Evolutionary conservation across 2,888 invertebrate genomes (phyloP).

Genomic region (Odontocolon sp.): DNA sequence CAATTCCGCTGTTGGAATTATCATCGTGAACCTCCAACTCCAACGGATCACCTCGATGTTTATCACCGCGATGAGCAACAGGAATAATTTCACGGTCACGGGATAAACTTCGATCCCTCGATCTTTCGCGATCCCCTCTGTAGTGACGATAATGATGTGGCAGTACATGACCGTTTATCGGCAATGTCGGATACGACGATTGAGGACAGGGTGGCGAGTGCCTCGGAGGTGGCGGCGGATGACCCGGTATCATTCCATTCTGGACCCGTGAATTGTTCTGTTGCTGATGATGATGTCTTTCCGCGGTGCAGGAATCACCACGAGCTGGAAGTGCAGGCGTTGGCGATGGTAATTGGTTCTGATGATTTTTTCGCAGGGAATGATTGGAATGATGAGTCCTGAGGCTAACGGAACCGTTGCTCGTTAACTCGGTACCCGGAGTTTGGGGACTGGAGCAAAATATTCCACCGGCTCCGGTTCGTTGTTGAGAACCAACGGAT

Average conservation of each 20-base stretch:
- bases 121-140: conserved; percentile 66
- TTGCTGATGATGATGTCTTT: conserved; percentile 47
- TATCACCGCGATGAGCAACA: conserved; percentile 43
- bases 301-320: conserved; percentile 64
- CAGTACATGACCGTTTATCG: conserved; percentile 74
- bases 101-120: conserved; percentile 54
- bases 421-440: conserved; percentile 31
- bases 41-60: conserved; percentile 40
- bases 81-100: conserved; percentile 56
- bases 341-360: conserved; percentile 50
- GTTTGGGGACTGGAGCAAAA: conserved; percentile 53
- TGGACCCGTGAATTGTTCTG: conserved; percentile 50
- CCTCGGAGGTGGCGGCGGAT: conserved; percentile 59
- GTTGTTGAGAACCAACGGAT: conserved; percentile 55
- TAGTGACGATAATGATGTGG: conserved; percentile 75
- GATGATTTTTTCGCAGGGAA: conserved; percentile 64
- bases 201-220: conserved; percentile 66
- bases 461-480: conserved; percentile 44
- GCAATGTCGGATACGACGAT: conserved; percentile 76
- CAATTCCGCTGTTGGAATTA: conserved; percentile 49
- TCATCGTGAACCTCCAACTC: conserved; percentile 61
- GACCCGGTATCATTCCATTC: conserved; percentile 58
- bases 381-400: conserved; percentile 70
- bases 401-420: conserved; percentile 46
- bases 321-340: conserved; percentile 69